Evolutionary conservation across 2,113 vertebrate species (phyloP).

Genomic region (Narcine bancroftii): DNA sequence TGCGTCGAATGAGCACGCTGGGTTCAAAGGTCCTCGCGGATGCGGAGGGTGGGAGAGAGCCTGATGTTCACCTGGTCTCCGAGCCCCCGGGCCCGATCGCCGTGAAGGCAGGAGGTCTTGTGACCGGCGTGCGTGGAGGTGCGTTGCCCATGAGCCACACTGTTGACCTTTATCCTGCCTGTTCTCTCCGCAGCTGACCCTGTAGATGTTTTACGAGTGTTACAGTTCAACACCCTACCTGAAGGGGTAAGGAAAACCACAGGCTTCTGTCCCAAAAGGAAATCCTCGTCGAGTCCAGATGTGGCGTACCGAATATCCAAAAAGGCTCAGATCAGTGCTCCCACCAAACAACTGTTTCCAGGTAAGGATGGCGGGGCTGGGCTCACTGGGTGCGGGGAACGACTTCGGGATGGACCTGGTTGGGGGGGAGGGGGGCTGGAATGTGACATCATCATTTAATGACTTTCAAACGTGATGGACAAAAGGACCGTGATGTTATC

Average conservation of each 20-base stretch:
- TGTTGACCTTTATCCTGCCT: background rate
- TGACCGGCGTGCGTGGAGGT: no score
- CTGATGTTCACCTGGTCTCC: no score
- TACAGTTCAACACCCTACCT: constrained; percentile 73
- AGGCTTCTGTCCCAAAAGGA: constrained; percentile 66
- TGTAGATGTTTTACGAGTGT: constrained; percentile 68
- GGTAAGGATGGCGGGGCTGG: constrained; percentile 64
- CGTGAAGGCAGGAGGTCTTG: no score
- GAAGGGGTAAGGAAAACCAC: constrained; percentile 72
- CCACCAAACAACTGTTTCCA: constrained; percentile 77
- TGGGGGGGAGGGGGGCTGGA: background rate
- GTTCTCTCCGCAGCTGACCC: constrained; percentile 49
- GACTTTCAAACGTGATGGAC: background rate
- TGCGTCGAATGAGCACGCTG: no score
- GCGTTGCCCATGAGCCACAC: background rate
- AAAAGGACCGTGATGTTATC: no score
- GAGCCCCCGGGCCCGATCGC: background rate
- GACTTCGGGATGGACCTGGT: constrained; percentile 64
- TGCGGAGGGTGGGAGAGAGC: background rate
- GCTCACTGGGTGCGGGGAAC: constrained; percentile 68
- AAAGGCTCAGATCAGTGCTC: constrained; percentile 81
- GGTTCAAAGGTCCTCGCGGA: no score
- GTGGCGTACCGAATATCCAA: constrained; percentile 74
- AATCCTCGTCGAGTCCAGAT: constrained; percentile 51
- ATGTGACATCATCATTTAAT: background rate